Evolutionary conservation across 53 echinoderm and acorn worm species (phyloP), one percentile per base, ranked within the genome.

Genomic region (Antedon mediterranea): DNA sequence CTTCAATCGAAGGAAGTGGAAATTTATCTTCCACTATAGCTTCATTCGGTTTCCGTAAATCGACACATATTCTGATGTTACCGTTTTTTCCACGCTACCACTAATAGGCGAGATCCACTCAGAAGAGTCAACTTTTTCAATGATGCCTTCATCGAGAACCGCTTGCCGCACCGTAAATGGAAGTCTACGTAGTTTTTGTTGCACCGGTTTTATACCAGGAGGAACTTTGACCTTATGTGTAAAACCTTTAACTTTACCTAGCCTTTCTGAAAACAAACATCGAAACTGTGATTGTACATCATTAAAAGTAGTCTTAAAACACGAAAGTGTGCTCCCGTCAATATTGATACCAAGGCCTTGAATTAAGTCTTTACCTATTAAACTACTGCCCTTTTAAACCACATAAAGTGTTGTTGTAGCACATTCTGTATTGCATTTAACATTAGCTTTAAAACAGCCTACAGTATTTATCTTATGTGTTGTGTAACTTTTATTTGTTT

Each of bases 31-130:
- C 57, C 18, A 88, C 79, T 32, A 91, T 79, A 29, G 86, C 84
- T 43, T 91, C 79, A 70, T 91, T 88, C 18, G 79, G 85, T 30
- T 79, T 34, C 72, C 84, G 43, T 29, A 91, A 41, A 75, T 91
- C 88, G 73, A 91, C 82, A 78, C 91, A 91, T 28, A n/a, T n/a
- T n/a, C n/a, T n/a, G n/a, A n/a, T n/a, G n/a, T n/a, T n/a, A n/a
- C n/a, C n/a, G 57, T 57, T 23, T 57, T 57, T 18, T 57, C 57
- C 57, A 57, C 2, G 57, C 57, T 15, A 88, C 84, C 4, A 88
- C 91, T 33, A n/a, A 91, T 83, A 11, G 83, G 85, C 0, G 88
- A 88, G 44, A 91, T 72, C 91, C 91, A 91, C 28, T 85, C 79
- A 34, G 72, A 72, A 2, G 86, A 74, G 34, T 91, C 86, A 28